Conservation (phyloP, 1,140 invertebrate species). For the Tetranychus cinnabarinus region DNA sequence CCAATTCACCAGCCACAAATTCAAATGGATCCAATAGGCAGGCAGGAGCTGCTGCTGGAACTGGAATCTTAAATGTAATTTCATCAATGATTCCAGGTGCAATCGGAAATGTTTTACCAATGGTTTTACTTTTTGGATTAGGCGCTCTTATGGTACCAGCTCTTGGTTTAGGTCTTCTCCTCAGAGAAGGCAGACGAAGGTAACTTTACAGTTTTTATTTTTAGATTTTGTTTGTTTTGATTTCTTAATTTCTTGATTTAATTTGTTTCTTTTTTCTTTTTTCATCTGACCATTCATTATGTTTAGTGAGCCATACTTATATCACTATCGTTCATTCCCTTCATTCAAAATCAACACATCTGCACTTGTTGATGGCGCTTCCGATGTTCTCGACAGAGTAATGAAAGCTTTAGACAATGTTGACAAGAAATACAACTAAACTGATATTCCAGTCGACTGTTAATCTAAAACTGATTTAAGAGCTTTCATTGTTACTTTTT, state of each 20-base stretch:
- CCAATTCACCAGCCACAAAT: neutral
- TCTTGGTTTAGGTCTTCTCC: neutral
- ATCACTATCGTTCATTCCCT: slow-evolving; percentile 7
- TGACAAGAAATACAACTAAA: slow-evolving; percentile 14
- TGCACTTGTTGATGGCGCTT: slow-evolving; percentile 11
- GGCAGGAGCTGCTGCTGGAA: neutral
- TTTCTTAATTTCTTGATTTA: neutral
- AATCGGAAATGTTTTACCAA: neutral
- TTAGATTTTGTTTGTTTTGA: neutral
- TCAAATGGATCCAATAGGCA: neutral
- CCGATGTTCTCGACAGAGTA: slow-evolving; percentile 13
- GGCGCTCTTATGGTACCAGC: neutral
- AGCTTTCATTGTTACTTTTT: no score
- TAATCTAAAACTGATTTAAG: no score
- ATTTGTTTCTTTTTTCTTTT: neutral
- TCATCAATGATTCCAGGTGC: neutral
- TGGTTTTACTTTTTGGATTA: neutral
- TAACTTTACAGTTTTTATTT: neutral
- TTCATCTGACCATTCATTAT: neutral
- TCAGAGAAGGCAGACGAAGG: neutral
- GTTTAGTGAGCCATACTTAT: neutral
- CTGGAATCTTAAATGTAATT: neutral
- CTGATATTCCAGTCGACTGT: no score
- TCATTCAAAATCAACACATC: slow-evolving; percentile 8
- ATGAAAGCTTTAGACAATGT: slow-evolving; percentile 13